phyloP scores from a whole-genome alignment of 2,797 vertebrate genomes.

The Typhlichthys eigenmanni region DNA sequence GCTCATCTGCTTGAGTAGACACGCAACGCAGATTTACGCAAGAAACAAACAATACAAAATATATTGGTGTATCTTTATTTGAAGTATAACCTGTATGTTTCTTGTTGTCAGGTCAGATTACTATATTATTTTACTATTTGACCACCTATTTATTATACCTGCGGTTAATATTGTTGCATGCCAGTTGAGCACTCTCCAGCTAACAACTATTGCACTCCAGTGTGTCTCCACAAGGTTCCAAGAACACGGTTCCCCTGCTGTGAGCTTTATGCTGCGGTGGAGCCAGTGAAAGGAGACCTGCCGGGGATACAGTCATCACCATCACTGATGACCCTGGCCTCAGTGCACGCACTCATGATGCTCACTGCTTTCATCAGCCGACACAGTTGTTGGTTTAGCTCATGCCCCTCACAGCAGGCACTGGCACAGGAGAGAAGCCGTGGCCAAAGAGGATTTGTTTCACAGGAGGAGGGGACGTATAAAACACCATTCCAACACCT shows the following conservation, averaged over 20 bases:
- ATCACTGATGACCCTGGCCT: conserved; percentile 57
- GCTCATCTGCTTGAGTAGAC: conserved; percentile 50
- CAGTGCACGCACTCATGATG: conserved; percentile 40
- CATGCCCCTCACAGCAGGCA: conserved; percentile 70
- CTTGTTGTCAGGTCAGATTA: no score
- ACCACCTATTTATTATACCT: no score
- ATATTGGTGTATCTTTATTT: conserved; percentile 34
- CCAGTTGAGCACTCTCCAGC: conserved; percentile 15
- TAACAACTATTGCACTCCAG: conserved; percentile 37
- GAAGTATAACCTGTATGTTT: no score
- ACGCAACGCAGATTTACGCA: conserved; percentile 35
- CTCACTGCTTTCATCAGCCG: conserved; percentile 70
- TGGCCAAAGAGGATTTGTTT: conserved; percentile 66
- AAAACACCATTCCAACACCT: conserved; percentile 57
- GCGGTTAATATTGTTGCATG: conserved; percentile 12
- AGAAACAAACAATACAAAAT: conserved; percentile 55
- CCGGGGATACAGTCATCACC: conserved; percentile 69
- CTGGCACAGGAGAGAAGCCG: conserved; percentile 58
- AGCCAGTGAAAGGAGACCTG: conserved; percentile 61
- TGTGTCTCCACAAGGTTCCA: conserved; percentile 29
- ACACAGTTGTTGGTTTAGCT: conserved; percentile 77
- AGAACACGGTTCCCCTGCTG: conserved; percentile 47
- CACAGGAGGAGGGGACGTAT: conserved; percentile 45
- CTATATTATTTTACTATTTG: no score
- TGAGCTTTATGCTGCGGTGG: conserved; percentile 44